Base-by-base conservation (phyloP, 2,888 invertebrate species). In the Muschampia plurimacula region DNA sequence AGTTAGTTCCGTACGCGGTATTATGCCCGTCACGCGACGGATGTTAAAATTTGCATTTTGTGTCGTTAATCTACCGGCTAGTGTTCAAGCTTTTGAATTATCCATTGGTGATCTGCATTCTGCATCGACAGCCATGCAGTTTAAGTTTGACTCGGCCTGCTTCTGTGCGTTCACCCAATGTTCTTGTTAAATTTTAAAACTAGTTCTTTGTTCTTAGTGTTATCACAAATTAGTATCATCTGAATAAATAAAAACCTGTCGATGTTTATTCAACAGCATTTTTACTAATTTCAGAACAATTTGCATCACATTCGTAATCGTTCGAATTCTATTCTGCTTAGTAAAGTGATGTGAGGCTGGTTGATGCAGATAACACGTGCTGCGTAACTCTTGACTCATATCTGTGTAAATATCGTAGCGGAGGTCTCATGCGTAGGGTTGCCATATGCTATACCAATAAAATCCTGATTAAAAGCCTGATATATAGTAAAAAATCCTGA, bases 381-480 rank as follows among this genome's bases (percentile, higher is more conserved):
- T 52, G 69, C 62, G 69, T 69, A 60, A 69, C 49, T 52, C 49
- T 62, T 62, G 68, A 69, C 60, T 69, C 69, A 69, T 69, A 12
- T 69, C 69, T n/a, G 46, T 60, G 67, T 59, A 60, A 68, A 67
- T 44, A 62, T 49, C 36, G 69, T 60, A 46, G 46, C 49, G 60
- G 69, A 62, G 69, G 12, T 62, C 10, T 57, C 28, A 28, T 57
- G 57, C 0, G 39, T 22, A 22, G 22, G 22, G 22, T 22, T 22
- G 22, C 22, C 22, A 22, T 22, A 22, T 22, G 22, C 0, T 22
- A 22, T 22, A 22, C 22, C 22, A 22, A 22, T 22, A 22, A 22
- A 22, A 22, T 22, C 22, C 22, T 22, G 22, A 22, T 22, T 22
- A 22, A 22, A 22, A 22, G 22, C 22, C 22, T 22, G 22, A 22